A percentile compares a stretch with the other conserved stretches of the same genome.
Evolutionary conservation across 2,888 invertebrate genomes (phyloP).

Genomic region (Melipona beecheii): DNA sequence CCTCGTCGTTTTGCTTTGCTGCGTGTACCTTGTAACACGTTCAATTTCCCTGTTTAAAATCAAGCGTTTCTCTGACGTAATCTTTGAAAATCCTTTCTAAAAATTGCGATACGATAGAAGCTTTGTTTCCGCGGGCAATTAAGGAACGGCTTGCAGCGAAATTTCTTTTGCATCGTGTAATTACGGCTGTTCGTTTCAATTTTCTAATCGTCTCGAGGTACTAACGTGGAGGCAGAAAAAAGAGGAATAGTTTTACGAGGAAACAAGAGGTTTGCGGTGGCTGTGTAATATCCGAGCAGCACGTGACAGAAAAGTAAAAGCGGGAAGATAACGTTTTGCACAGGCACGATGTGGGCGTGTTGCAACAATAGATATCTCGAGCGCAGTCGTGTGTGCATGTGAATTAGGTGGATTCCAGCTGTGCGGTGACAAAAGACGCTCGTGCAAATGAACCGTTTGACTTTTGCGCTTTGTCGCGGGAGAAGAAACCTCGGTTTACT

Average conservation of each 20-base stretch:
- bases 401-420: constrained; percentile 33
- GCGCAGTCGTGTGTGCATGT: constrained; percentile 4
- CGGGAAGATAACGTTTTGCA: constrained; percentile 32
- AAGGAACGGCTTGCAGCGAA: background rate
- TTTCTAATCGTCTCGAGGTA: constrained; percentile 2
- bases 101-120: background rate
- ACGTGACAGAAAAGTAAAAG: constrained; percentile 22
- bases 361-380: constrained; percentile 32
- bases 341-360: constrained; percentile 47
- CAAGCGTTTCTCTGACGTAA: background rate
- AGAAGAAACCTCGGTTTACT: background rate
- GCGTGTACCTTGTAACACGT: background rate
- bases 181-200: background rate
- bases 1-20: background rate
- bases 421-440: constrained; percentile 7
- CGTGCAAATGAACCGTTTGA: constrained; percentile 29
- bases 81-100: background rate
- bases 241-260: constrained; percentile 6
- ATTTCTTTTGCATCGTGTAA: background rate
- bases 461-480: constrained; percentile 4
- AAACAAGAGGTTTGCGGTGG: background rate
- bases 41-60: background rate
- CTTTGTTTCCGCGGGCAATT: background rate
- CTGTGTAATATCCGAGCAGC: background rate
- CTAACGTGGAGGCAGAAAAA: background rate